Evolutionary conservation across 64 coral and sea anemone species (phyloP).

Genomic region (Stichodactyla helianthus): DNA sequence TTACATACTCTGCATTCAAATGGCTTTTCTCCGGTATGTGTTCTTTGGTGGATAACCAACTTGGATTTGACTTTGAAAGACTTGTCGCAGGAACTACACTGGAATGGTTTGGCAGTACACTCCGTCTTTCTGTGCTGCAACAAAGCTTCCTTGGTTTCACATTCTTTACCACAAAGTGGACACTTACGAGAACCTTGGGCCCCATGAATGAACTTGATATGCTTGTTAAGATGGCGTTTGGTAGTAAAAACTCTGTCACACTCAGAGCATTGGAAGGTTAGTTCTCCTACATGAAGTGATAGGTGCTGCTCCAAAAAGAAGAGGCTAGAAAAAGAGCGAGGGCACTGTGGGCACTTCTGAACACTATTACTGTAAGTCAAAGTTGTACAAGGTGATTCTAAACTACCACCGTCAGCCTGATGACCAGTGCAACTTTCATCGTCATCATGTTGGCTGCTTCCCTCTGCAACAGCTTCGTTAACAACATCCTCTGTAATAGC

Average conservation of each 20-base stretch:
- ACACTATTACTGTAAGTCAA: background rate
- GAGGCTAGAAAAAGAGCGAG: background rate
- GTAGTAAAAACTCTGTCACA: background rate
- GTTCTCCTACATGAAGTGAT: background rate
- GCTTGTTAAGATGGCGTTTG: background rate
- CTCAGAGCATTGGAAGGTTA: background rate
- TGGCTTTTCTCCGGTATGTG: slow-evolving; percentile 28
- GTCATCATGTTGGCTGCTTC: background rate
- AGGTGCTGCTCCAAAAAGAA: slow-evolving; percentile 1
- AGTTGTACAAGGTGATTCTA: background rate
- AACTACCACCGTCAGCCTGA: background rate
- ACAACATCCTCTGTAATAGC: background rate
- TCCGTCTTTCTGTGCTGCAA: background rate
- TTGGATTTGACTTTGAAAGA: background rate
- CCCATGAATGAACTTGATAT: background rate
- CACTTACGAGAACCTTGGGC: background rate
- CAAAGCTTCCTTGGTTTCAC: background rate
- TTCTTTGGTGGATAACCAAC: background rate
- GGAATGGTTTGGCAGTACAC: background rate
- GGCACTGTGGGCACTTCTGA: background rate
- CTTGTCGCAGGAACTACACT: background rate
- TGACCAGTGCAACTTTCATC: background rate
- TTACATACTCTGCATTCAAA: slow-evolving; percentile 20
- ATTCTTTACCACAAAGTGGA: background rate
- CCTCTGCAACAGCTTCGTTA: background rate